Evolutionary conservation across 2,888 invertebrate genomes (phyloP).

Genomic region (Priocnemis perturbator): DNA sequence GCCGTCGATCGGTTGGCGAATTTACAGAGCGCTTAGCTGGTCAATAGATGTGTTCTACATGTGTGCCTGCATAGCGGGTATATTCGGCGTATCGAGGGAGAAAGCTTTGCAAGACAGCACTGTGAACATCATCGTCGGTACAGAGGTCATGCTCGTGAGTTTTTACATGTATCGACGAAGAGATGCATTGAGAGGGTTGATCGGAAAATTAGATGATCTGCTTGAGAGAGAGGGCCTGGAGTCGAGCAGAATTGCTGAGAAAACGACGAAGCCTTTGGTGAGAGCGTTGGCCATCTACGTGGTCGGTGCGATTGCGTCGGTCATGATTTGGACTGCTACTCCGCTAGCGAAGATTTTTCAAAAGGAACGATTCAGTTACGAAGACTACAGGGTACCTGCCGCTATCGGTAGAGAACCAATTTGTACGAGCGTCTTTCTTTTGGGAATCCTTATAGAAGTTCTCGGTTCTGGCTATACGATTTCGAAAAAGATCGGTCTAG

Average conservation of each 20-base stretch:
- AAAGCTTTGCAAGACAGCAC: constrained; percentile 42
- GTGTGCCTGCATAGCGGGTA: constrained; percentile 8
- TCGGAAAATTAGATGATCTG: constrained; percentile 40
- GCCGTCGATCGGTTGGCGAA: constrained; percentile 4
- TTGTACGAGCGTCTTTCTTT: constrained; percentile 31
- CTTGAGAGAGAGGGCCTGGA: constrained; percentile 28
- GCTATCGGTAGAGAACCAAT: constrained; percentile 47
- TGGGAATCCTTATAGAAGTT: constrained; percentile 31
- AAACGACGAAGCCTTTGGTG: constrained; percentile 36
- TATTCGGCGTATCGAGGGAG: constrained; percentile 34
- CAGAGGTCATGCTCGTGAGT: constrained; percentile 40
- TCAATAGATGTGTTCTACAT: constrained; percentile 24
- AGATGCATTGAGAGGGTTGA: constrained; percentile 36
- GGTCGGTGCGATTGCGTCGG: constrained; percentile 19
- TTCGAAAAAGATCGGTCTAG: constrained; percentile 46
- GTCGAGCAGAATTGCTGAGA: constrained; percentile 2
- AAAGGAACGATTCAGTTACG: constrained; percentile 43
- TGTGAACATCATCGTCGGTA: constrained; percentile 28
- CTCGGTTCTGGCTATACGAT: constrained; percentile 30
- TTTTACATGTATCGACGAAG: constrained; percentile 42
- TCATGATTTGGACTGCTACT: constrained; percentile 35
- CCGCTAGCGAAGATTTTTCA: constrained; percentile 34
- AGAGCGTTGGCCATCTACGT: constrained; percentile 48
- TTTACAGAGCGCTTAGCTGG: constrained; percentile 43
- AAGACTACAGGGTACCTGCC: constrained; percentile 48